These are phyloP conservation scores for Hirudo medicinalis DNA, from an alignment of 1,140 invertebrate species.

Conservation along the genomic window DNA sequence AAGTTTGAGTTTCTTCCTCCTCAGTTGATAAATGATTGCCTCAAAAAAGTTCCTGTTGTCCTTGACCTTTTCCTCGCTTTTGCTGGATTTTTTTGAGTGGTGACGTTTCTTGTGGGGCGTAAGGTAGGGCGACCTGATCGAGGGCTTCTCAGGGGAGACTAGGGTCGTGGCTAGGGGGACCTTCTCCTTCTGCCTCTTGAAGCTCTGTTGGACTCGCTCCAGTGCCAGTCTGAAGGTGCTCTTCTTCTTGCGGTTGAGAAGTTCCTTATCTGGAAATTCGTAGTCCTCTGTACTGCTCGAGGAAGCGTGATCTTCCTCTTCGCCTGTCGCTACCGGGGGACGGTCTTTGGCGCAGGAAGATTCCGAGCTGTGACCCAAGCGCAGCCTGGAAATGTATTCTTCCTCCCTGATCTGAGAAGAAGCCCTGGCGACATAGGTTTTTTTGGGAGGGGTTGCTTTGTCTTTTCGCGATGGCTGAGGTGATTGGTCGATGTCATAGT, in stretches of 20 bases:
- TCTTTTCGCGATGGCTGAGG: not conserved
- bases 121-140: not conserved
- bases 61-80: slow-evolving; percentile 14
- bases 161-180: not conserved
- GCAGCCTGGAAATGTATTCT: not conserved
- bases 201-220: slow-evolving; percentile 22
- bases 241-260: slow-evolving; percentile 23
- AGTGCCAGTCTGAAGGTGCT: slow-evolving; percentile 21
- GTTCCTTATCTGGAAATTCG: slow-evolving; percentile 21
- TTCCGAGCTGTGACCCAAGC: not conserved
- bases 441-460: not conserved
- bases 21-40: slow-evolving; percentile 17
- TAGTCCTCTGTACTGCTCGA: slow-evolving; percentile 23
- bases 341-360: not conserved
- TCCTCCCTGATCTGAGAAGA: not conserved
- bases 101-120: not conserved
- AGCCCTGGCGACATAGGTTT: not conserved
- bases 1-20: slow-evolving; percentile 17
- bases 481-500: slow-evolving; percentile 6
- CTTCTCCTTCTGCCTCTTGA: slow-evolving; percentile 12
- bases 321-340: not conserved
- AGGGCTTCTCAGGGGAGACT: not conserved
- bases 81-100: not conserved
- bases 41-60: slow-evolving; percentile 21
- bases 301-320: slow-evolving; percentile 15